Evolutionary conservation across 2,113 vertebrate species (phyloP), one percentile per base, ranked within the genome.

Genomic region (Oryzias curvinotus): DNA sequence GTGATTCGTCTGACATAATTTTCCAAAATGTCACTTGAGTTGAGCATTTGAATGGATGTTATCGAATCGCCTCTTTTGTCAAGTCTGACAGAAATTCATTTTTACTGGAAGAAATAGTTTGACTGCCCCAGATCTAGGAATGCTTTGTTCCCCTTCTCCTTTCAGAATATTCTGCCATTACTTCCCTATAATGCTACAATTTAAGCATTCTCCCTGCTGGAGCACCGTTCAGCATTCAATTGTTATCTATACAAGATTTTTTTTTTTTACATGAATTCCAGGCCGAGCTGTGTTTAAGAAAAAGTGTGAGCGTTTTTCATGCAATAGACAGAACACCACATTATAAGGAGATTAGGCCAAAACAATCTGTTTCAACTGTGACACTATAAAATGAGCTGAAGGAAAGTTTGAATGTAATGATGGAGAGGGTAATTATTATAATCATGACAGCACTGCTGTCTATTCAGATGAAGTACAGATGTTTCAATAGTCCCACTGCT

Each of bases 121-220:
- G 49, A 26, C 64, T 80, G 87, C 83, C 76, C 69, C 76, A 84
- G 75, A 78, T 80, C 50, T 42, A 68, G 52, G 66, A 81, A 81
- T 64, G 75, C 82, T 85, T 89, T 84, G 75, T 84, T 80, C 80
- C 67, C 26, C 19, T 62, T 59, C 61, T 19, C 28, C 67, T 78
- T 85, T 78, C 62, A 63, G 59, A 83, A 77, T 65, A 62, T 52
- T 67, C 61, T 71, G 60, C 64, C 84, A 60, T 83, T 80, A 43
- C 71, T 30, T 52, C 60, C 0, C 1, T 72, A 82, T 78, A 77
- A 64, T 70, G 64, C 51, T 65, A 19, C 42, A 53, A 60, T 72
- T 52, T 54, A 64, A 62, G 68, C 41, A 58, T 45, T 61, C 48
- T 51, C 45, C 30, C 62, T 55, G 30, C 45, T 51, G 42, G 28